These are phyloP conservation scores for Gymnodraco acuticeps DNA, from an alignment of 2,797 vertebrate species.

Conservation along the genomic window DNA sequence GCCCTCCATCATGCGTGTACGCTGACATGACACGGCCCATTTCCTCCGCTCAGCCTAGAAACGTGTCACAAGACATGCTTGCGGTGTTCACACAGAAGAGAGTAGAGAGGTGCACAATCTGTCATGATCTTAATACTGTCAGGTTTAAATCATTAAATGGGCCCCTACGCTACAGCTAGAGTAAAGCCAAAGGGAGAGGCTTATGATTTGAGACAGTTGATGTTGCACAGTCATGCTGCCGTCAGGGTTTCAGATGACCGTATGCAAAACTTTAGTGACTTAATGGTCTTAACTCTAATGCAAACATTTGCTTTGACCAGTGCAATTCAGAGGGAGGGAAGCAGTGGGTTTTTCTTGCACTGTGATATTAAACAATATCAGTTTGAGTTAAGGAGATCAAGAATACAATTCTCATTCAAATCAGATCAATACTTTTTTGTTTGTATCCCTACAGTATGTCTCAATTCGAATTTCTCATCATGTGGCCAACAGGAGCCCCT, in stretches of 20 bases:
- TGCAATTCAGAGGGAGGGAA: neutral
- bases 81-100: conserved; percentile 47
- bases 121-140: conserved; percentile 42
- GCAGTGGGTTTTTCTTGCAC: neutral
- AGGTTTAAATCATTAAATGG: conserved; percentile 51
- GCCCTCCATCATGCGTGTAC: conserved; percentile 62
- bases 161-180: conserved; percentile 17
- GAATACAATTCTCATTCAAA: no score
- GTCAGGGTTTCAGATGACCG: conserved; percentile 17
- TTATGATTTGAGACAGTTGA: conserved; percentile 15
- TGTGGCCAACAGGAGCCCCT: neutral
- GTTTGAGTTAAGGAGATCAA: neutral
- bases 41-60: conserved; percentile 61
- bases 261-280: conserved; percentile 28
- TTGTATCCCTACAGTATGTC: neutral
- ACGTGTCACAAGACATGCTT: conserved; percentile 64
- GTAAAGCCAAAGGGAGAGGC: conserved; percentile 9
- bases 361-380: neutral
- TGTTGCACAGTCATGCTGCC: conserved; percentile 7
- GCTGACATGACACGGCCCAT: conserved; percentile 73
- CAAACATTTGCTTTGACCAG: conserved; percentile 22
- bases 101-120: conserved; percentile 42
- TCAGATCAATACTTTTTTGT: no score
- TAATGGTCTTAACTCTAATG: conserved; percentile 18
- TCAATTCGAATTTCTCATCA: neutral